phyloP scores from a whole-genome alignment of 2,888 invertebrate species.

The Dasypogon diadema region DNA sequence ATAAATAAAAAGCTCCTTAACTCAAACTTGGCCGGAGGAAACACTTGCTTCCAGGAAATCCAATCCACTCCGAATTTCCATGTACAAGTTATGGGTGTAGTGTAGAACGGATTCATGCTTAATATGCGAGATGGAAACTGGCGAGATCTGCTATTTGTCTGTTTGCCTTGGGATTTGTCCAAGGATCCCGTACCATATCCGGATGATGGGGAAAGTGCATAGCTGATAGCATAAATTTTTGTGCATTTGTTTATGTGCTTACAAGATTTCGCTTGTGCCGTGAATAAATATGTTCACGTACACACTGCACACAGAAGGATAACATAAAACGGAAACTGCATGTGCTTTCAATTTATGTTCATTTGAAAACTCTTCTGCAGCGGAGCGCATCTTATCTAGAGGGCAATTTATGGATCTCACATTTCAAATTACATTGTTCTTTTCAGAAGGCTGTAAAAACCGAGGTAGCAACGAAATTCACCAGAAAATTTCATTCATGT shows the following conservation, averaged over 20 bases:
- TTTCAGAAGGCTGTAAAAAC: constrained; percentile 7
- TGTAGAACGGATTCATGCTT: constrained; percentile 1
- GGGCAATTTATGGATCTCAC: constrained; percentile 35
- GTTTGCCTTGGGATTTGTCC: constrained; percentile 9
- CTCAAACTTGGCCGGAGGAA: neutral
- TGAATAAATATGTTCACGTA: constrained; percentile 33
- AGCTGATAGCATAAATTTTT: constrained; percentile 36
- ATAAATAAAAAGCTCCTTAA: constrained; percentile 48
- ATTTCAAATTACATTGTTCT: constrained; percentile 42
- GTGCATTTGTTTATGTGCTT: constrained; percentile 33
- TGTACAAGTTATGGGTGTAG: neutral
- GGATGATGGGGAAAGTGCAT: constrained; percentile 14
- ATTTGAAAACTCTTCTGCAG: constrained; percentile 1
- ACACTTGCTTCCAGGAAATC: neutral
- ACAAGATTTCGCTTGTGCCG: constrained; percentile 12
- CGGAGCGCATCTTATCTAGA: constrained; percentile 33
- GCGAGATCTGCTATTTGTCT: neutral
- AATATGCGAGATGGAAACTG: neutral
- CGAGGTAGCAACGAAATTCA: constrained; percentile 7
- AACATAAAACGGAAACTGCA: constrained; percentile 5
- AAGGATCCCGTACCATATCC: neutral
- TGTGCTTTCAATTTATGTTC: constrained; percentile 44
- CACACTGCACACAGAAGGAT: neutral
- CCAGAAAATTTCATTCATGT: constrained; percentile 34
- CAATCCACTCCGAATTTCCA: constrained; percentile 4